A percentile compares a stretch with the other conserved stretches of the same genome.
phyloP scores from a whole-genome alignment of 2,113 vertebrate species.

The Xenopus borealis region DNA sequence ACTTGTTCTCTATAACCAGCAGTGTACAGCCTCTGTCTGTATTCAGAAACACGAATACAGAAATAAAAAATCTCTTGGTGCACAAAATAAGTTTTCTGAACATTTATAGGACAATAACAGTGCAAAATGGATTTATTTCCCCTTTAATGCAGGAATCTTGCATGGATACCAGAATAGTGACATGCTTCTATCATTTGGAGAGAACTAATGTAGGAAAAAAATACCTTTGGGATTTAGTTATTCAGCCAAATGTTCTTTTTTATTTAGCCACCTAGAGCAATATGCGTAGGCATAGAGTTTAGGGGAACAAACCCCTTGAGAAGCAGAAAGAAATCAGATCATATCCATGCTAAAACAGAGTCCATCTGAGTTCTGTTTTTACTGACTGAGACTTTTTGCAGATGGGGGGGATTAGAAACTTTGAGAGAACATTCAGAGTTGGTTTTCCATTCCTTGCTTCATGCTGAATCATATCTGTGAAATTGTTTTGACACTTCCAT shows the following conservation, averaged over 20 bases:
- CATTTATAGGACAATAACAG: too few species aligned
- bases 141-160: too few species aligned
- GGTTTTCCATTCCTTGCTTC: background rate
- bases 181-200: background rate
- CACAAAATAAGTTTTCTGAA: too few species aligned
- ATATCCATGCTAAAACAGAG: background rate
- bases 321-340: background rate
- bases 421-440: background rate
- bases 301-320: background rate
- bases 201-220: background rate
- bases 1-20: too few species aligned
- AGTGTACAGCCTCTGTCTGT: too few species aligned
- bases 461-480: conserved; percentile 2
- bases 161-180: too few species aligned
- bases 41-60: too few species aligned
- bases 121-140: too few species aligned
- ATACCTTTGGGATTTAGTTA: background rate
- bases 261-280: background rate
- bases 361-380: background rate
- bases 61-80: too few species aligned
- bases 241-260: background rate
- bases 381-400: background rate
- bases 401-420: background rate
- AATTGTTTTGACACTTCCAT: conserved; percentile 2
- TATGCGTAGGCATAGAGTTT: too few species aligned